Percentiles rank a stretch among this genome's conserved stretches.
Evolutionary conservation across 2,113 vertebrate species (phyloP).

Genomic region (Morone chrysops): DNA sequence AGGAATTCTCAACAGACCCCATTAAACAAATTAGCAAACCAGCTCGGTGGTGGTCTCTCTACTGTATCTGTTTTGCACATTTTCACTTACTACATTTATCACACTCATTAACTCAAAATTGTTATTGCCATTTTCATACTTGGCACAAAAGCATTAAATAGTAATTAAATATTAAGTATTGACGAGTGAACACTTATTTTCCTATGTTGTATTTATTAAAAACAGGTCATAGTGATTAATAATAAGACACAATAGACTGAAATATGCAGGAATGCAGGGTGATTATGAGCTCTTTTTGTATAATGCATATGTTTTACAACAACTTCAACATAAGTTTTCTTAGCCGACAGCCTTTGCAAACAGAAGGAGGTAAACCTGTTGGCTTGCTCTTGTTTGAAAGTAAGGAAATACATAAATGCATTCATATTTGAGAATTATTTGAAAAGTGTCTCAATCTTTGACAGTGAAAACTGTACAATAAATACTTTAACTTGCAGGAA

Average conservation of each 20-base stretch:
- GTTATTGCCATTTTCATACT: slow-evolving; percentile 12
- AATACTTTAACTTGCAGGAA: not conserved
- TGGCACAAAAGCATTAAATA: slow-evolving; percentile 4
- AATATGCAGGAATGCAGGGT: not conserved
- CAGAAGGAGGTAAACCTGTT: not conserved
- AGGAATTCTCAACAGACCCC: slow-evolving; percentile 31
- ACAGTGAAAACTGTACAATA: not conserved
- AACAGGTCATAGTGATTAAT: not conserved
- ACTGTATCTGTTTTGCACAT: slow-evolving; percentile 30
- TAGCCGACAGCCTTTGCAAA: not conserved
- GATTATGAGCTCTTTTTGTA: not conserved
- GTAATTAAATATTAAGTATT: slow-evolving; percentile 17
- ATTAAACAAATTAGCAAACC: slow-evolving; percentile 43
- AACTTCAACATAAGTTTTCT: not conserved
- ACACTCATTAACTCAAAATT: slow-evolving; percentile 14
- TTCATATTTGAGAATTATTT: not conserved
- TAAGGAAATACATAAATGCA: not conserved
- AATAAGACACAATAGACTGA: not conserved
- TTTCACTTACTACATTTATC: slow-evolving; percentile 30
- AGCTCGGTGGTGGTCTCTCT: slow-evolving; percentile 4
- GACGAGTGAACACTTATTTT: not conserved
- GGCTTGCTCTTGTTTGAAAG: not conserved
- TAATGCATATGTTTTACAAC: not conserved
- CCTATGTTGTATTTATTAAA: not conserved
- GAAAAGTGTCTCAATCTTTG: not conserved